These are phyloP conservation scores for Lutraria lutraria DNA, from an alignment of 2,888 invertebrate species.

Conservation along the genomic window DNA sequence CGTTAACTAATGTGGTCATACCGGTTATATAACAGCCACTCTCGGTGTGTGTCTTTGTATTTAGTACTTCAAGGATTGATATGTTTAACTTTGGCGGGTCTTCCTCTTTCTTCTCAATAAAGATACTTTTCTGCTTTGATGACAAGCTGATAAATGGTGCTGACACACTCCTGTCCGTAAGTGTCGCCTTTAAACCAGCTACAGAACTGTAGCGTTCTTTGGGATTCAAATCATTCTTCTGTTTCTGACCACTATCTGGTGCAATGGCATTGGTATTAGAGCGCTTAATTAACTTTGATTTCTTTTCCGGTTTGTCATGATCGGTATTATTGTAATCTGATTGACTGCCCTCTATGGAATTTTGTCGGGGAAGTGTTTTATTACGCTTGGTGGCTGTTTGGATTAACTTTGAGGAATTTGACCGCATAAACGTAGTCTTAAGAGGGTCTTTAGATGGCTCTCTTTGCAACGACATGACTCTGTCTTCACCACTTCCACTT, in stretches of 20 bases:
- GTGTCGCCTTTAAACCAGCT: slow-evolving; percentile 55
- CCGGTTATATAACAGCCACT: slow-evolving; percentile 57
- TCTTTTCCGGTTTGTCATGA: background rate
- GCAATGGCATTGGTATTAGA: background rate
- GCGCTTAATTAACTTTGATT: slow-evolving; percentile 39
- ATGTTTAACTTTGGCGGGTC: slow-evolving; percentile 2
- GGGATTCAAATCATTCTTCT: background rate
- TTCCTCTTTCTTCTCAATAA: slow-evolving; percentile 37
- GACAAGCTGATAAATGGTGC: slow-evolving; percentile 56
- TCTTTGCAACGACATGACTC: background rate
- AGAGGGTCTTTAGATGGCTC: slow-evolving; percentile 48
- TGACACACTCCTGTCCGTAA: slow-evolving; percentile 49
- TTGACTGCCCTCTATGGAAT: background rate
- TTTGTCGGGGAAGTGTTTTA: slow-evolving; percentile 8
- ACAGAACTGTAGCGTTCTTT: slow-evolving; percentile 29
- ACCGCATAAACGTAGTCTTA: slow-evolving; percentile 56
- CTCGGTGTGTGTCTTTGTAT: slow-evolving; percentile 41
- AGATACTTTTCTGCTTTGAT: slow-evolving; percentile 34
- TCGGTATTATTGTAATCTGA: background rate
- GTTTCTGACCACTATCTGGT: background rate
- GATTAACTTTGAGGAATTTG: slow-evolving; percentile 60
- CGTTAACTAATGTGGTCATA: slow-evolving; percentile 45
- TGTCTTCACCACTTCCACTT: slow-evolving; percentile 14
- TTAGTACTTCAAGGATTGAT: slow-evolving; percentile 40
- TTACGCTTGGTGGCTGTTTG: background rate